Evolutionary conservation across 2,888 invertebrate genomes (phyloP), one percentile per base, ranked within the genome.

Genomic region (Phoronis australis): DNA sequence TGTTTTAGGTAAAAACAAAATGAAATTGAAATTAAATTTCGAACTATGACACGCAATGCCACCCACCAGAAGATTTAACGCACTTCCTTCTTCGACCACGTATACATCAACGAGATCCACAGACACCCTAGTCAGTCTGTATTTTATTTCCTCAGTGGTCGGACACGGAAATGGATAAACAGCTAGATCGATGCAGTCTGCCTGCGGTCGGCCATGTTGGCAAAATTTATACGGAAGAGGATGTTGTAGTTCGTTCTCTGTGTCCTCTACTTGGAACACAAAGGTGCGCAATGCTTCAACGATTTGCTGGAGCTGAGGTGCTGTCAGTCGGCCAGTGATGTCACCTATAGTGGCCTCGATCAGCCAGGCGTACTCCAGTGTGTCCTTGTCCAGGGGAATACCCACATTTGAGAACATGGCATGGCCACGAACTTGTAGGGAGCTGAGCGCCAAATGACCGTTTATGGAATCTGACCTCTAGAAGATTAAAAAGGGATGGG

Each of bases 291-390:
- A 75, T 1, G 90, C 87, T 22, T 90, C 88, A 15, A 90, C 82
- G 6, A 96, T 83, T 68, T 92, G 89, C 69, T 90, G 88, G 0
- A 96, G 72, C 81, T 88, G 95, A 0, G 94, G 90, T 24, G 89
- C 81, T 0, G 93, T 92, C 42, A 97, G 80, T 68, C 91, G 87
- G 0, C 95, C 96, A 24, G 88, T 90, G 18, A 99, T 78, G 75
- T 95, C 93, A 0, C 97, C 97, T 39, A 97, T 77, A 62, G 94
- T 91, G 3, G 94, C 83, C 76, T 99, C 97, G 64, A 97, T 85
- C 64, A 96, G 81, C 99, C 99, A 99, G 0, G 89, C 92, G 74
- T 99, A 99, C 74, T 99, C 99, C 20, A 97, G 78, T 0, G 96
- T 95, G 65, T 96, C 96, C 75, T 93, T 88, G 66, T 94, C 92